Conservation (phyloP, 1,140 invertebrate genomes). For the Harpegnathos saltator region DNA sequence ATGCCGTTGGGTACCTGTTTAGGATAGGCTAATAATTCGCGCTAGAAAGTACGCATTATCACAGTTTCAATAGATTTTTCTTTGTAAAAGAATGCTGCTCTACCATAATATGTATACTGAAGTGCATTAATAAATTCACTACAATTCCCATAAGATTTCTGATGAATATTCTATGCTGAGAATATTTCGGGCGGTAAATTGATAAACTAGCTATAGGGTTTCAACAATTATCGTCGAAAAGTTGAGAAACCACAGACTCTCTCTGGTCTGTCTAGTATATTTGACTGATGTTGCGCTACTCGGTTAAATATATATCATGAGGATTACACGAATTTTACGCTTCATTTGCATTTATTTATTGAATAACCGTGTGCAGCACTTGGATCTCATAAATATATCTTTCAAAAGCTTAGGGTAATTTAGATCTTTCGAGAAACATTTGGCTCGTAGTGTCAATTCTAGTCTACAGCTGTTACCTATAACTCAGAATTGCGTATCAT, state of each 20-base stretch:
- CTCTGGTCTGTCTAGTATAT: conserved; percentile 4
- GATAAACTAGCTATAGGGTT: too few species aligned
- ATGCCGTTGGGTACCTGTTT: not conserved
- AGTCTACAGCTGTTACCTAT: conserved; percentile 49
- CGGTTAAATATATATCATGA: conserved; percentile 23
- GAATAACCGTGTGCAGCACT: not conserved
- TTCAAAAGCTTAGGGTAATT: conserved; percentile 25
- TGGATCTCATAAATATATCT: conserved; percentile 36
- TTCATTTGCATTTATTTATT: conserved; percentile 38
- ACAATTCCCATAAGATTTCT: too few species aligned
- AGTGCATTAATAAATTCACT: too few species aligned
- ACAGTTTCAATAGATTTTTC: not conserved
- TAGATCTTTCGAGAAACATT: conserved; percentile 23
- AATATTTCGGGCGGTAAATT: too few species aligned
- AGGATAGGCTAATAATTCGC: not conserved
- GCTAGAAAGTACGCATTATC: not conserved
- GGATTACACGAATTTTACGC: conserved; percentile 25
- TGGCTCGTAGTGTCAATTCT: conserved; percentile 29
- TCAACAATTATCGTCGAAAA: not conserved
- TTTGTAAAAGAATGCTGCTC: not conserved
- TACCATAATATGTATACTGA: too few species aligned
- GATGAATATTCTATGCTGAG: too few species aligned
- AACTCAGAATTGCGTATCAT: conserved; percentile 24
- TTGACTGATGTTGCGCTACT: conserved; percentile 9
- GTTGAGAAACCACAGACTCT: not conserved